These are phyloP conservation scores for Metopolophium dirhodum DNA, from an alignment of 1,140 invertebrate genomes.

Conservation along the genomic window DNA sequence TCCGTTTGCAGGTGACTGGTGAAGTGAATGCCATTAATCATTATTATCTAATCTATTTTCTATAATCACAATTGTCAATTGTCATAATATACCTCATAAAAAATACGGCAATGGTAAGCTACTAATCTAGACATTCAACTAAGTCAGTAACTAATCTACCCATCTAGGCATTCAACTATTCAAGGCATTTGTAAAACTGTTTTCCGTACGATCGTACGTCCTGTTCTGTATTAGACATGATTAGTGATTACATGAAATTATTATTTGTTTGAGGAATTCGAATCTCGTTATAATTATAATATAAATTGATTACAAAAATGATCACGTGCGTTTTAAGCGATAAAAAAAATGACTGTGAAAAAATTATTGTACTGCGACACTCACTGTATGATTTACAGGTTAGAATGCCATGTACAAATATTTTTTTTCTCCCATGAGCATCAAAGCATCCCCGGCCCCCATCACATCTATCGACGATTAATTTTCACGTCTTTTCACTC, in stretches of 20 bases:
- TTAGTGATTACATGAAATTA: no score
- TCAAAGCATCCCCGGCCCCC: not conserved
- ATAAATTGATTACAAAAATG: not conserved
- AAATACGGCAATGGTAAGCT: not conserved
- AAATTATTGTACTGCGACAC: not conserved
- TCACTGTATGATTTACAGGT: constrained; percentile 28
- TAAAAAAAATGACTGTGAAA: not conserved
- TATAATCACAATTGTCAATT: not conserved
- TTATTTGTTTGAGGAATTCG: not conserved
- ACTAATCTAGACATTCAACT: not conserved
- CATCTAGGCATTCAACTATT: not conserved
- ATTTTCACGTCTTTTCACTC: constrained; percentile 16
- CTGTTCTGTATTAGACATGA: no score
- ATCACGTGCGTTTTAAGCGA: constrained; percentile 1
- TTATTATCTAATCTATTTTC: not conserved
- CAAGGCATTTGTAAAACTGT: not conserved
- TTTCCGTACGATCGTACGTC: no score
- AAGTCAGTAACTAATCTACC: no score
- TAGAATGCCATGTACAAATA: not conserved
- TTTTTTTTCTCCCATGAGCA: constrained; percentile 19
- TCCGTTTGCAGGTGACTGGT: not conserved
- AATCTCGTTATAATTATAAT: not conserved
- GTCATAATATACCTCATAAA: no score
- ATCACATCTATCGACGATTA: not conserved
- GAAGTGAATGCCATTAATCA: not conserved